These are phyloP conservation scores for Trachelipus rathkii DNA, from an alignment of 1,140 invertebrate species.

Conservation along the genomic window DNA sequence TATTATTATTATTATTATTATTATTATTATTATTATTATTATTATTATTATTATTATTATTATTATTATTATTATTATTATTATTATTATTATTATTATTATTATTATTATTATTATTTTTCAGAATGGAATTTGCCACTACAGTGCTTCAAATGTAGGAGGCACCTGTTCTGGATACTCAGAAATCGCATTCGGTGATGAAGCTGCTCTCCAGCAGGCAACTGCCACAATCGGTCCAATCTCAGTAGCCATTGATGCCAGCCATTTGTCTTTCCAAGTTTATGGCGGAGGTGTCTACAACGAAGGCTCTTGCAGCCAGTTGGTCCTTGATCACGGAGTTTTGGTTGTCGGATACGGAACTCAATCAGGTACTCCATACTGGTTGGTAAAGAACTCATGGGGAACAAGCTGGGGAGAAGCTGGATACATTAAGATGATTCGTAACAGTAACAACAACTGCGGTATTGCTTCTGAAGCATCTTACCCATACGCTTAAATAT, in stretches of 20 bases:
- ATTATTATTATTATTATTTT: neutral
- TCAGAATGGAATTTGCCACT: conserved; percentile 60
- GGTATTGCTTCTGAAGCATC: conserved; percentile 45
- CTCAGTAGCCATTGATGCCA: conserved; percentile 84
- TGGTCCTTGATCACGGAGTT: conserved; percentile 60
- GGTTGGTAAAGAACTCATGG: conserved; percentile 59
- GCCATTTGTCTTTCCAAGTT: conserved; percentile 67
- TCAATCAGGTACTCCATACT: conserved; percentile 52
- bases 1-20: too few relatives aligned
- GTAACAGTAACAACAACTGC: conserved; percentile 52
- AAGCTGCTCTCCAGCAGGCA: conserved; percentile 66
- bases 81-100: too few relatives aligned
- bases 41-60: too few relatives aligned
- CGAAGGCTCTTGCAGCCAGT: conserved; percentile 55
- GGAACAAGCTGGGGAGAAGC: conserved; percentile 54
- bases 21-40: too few relatives aligned
- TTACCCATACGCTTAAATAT: conserved; percentile 38
- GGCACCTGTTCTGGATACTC: conserved; percentile 78
- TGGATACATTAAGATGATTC: conserved; percentile 57
- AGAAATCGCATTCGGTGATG: conserved; percentile 67
- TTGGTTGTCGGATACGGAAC: conserved; percentile 50
- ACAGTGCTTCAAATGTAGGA: conserved; percentile 65
- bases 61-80: too few relatives aligned
- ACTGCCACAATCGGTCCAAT: conserved; percentile 83
- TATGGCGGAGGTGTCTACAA: conserved; percentile 62